These are phyloP conservation scores for Volucella inflata DNA, from an alignment of 2,888 invertebrate genomes.

Conservation along the genomic window DNA sequence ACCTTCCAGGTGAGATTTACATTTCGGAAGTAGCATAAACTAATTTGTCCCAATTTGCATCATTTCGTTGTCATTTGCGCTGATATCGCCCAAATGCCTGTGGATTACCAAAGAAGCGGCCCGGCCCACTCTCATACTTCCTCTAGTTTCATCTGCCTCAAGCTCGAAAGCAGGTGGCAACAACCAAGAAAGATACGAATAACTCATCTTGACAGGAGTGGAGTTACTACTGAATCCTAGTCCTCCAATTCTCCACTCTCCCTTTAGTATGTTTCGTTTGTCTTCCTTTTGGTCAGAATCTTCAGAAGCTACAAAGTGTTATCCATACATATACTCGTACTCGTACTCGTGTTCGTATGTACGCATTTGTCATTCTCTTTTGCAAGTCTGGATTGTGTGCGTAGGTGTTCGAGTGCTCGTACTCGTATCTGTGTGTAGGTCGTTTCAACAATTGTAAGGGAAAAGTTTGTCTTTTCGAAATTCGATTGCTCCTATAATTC, in stretches of 20 bases:
- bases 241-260: slow-evolving; percentile 25
- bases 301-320: slow-evolving; percentile 21
- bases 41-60: slow-evolving; percentile 77
- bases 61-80: slow-evolving; percentile 76
- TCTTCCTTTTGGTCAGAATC: slow-evolving; percentile 69
- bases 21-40: slow-evolving; percentile 76
- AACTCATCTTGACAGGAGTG: slow-evolving; percentile 66
- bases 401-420: neutral
- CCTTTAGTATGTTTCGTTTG: slow-evolving; percentile 44
- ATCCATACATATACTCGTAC: too few relatives aligned
- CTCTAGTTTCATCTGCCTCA: neutral
- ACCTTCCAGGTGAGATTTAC: slow-evolving; percentile 70
- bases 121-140: slow-evolving; percentile 27
- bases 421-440: slow-evolving; percentile 1
- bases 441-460: neutral
- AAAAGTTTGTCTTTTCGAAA: slow-evolving; percentile 73
- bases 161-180: neutral
- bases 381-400: slow-evolving; percentile 26
- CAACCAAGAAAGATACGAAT: slow-evolving; percentile 13
- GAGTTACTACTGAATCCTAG: slow-evolving; percentile 20
- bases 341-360: slow-evolving; percentile 19
- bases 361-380: slow-evolving; percentile 74
- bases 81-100: slow-evolving; percentile 74
- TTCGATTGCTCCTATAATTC: slow-evolving; percentile 64
- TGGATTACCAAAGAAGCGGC: slow-evolving; percentile 63